Evolutionary conservation across 2,888 invertebrate genomes (phyloP).

Genomic region (Acrobasis consociella): DNA sequence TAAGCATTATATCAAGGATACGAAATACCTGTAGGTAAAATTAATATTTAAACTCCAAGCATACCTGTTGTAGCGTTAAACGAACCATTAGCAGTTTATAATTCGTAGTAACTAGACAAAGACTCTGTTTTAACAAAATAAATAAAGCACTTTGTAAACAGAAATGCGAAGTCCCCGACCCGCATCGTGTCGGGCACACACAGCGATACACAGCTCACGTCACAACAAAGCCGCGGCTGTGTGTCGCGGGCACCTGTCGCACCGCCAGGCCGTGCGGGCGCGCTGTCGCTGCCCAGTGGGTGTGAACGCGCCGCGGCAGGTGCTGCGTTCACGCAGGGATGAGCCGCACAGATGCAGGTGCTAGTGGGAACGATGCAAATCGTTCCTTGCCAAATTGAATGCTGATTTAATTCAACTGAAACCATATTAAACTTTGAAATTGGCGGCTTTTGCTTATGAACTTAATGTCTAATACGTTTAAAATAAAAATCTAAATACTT

Average conservation of each 20-base stretch:
- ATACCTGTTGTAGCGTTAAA: no score
- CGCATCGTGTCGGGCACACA: neutral
- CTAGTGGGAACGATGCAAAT: conserved; percentile 1
- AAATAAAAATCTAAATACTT: no score
- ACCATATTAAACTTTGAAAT: neutral
- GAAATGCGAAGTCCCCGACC: neutral
- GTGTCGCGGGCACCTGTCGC: conserved; percentile 4
- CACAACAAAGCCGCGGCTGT: conserved; percentile 1
- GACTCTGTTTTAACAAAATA: no score
- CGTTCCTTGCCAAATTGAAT: conserved; percentile 6
- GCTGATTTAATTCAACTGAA: neutral
- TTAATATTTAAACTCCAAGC: no score
- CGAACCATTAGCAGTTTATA: no score
- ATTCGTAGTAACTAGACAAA: no score
- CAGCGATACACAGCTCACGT: neutral
- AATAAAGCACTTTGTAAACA: neutral
- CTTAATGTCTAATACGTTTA: no score
- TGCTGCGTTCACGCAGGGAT: conserved; percentile 8
- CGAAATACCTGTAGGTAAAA: no score
- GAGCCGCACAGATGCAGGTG: neutral
- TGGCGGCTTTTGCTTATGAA: neutral
- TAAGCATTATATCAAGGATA: no score
- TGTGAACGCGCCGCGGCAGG: conserved; percentile 5
- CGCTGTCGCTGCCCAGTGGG: neutral
- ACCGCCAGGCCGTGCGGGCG: conserved; percentile 1